Percentiles rank a stretch among this genome's conserved stretches.
Conservation (phyloP, 2,797 vertebrate genomes). For the Callimico goeldii region DNA sequence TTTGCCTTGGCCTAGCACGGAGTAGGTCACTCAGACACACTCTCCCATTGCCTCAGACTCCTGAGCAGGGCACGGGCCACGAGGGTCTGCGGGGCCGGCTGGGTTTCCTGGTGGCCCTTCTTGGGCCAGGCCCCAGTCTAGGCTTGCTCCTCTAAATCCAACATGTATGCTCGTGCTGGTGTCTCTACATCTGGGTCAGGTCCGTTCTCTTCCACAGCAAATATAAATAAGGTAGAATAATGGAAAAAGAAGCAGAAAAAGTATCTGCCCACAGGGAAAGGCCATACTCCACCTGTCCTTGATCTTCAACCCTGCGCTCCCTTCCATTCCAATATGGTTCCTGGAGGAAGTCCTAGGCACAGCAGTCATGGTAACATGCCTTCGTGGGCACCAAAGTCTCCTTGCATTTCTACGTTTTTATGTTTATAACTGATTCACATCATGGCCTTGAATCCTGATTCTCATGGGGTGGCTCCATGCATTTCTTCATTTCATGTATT, state of each 20-base stretch:
- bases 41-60: background rate
- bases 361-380: accelerated
- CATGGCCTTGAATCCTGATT: no score
- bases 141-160: background rate
- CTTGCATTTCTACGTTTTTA: background rate
- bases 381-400: background rate
- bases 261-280: background rate
- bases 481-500: background rate
- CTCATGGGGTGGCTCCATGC: background rate
- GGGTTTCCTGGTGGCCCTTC: background rate
- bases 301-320: background rate
- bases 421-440: background rate
- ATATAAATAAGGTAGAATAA: background rate
- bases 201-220: background rate
- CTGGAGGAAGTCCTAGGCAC: background rate
- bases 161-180: accelerated
- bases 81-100: background rate
- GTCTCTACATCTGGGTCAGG: background rate
- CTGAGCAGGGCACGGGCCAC: background rate
- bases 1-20: background rate
- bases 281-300: no score
- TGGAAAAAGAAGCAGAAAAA: no score
- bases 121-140: background rate
- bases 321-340: background rate
- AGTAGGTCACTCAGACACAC: background rate